Conservation (phyloP, 2,888 invertebrate species). For the Melanargia galathea region DNA sequence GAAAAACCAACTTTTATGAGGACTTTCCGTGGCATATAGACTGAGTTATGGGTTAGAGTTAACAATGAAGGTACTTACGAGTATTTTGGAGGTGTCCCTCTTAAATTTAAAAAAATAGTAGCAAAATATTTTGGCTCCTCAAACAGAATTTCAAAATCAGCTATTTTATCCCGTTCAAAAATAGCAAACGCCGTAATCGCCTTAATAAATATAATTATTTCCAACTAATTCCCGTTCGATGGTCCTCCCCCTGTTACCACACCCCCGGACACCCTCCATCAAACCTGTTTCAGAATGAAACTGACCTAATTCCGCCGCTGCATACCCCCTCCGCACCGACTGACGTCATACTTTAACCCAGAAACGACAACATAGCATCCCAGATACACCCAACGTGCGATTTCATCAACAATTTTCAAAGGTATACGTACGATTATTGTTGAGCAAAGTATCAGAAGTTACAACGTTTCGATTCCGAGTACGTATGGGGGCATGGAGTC, state of each 20-base stretch:
- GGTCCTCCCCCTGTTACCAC: slow-evolving; percentile 44
- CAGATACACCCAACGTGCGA: slow-evolving; percentile 47
- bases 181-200: slow-evolving; percentile 31
- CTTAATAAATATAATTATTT: slow-evolving; percentile 34
- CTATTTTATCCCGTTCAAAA: slow-evolving; percentile 18
- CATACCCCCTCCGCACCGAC: slow-evolving; percentile 72
- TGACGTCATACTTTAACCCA: slow-evolving; percentile 81
- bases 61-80: too few relatives aligned
- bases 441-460: slow-evolving; percentile 43
- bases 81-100: too few relatives aligned
- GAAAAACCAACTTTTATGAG: too few relatives aligned
- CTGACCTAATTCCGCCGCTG: slow-evolving; percentile 82
- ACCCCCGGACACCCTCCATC: slow-evolving; percentile 51
- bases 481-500: slow-evolving; percentile 63
- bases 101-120: too few relatives aligned
- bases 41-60: too few relatives aligned
- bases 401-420: slow-evolving; percentile 33
- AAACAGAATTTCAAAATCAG: background rate
- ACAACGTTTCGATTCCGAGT: slow-evolving; percentile 46
- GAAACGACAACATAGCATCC: slow-evolving; percentile 54
- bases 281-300: slow-evolving; percentile 85
- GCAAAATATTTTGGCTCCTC: background rate
- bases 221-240: slow-evolving; percentile 60
- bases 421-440: slow-evolving; percentile 43
- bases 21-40: too few relatives aligned